Base-by-base conservation (phyloP, 2,113 vertebrate genomes). In the Mungos mungo region DNA sequence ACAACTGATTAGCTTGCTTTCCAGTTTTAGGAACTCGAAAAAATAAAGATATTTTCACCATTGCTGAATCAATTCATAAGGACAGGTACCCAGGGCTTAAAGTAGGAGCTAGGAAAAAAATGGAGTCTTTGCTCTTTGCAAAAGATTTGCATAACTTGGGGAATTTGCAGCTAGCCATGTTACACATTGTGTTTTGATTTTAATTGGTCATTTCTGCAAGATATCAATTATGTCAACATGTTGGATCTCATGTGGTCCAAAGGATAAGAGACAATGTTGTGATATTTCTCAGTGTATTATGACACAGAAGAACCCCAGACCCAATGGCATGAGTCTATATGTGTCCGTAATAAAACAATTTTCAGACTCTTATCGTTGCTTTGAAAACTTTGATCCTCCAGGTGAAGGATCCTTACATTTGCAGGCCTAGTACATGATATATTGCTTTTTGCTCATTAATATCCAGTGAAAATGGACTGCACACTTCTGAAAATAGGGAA, bases 1-100 rank as follows among this genome's bases (percentile, higher is more conserved):
- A 65, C 41, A 92, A 92, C 13, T 89, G n/a, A 94, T 96, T 38
- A 89, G 57, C 33, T 63, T 77, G 5, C 41, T 82, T 89, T 68
- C 45, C 19, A 41, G 29, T 82, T 90, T 77, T 31, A 72, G 10
- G 21, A 31, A 74, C n/a, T 85, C 82, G 74, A 88, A 93, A 85
- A 96, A 71, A 65, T 1, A 89, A 19, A 71, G 23, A 72, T 69
- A 82, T 87, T 66, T 81, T 54, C 45, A 95, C 7, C 33, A 83
- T 5, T 63, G 5, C 19, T 35, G 35, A 96, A 47, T 92, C 47
- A 76, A 41, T n/a, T 31, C 38, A 41, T 12, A n/a, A 65, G 13
- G 33, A 11, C 13, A 65, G 8, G 33, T 79, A 21, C 15, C 54
- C 57, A 2, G 47, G 10, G 8, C 3, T 38, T 79, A 12, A 91